Conservation (phyloP, 2,888 invertebrate species). For the Hemistola chrysoprasaria region DNA sequence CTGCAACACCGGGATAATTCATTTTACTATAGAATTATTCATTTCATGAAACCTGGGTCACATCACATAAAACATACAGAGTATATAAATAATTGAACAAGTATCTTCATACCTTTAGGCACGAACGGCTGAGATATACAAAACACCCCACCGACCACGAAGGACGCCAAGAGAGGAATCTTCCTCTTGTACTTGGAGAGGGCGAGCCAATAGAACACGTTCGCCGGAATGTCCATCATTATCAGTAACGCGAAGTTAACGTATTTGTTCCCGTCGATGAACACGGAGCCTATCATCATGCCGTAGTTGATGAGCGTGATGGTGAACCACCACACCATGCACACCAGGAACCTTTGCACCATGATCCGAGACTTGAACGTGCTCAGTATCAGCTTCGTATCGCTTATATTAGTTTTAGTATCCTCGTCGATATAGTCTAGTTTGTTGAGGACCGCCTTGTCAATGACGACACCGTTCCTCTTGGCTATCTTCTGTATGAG, state of each 20-base stretch:
- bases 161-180: conserved; percentile 57
- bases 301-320: conserved; percentile 75
- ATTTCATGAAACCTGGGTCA: too few relatives aligned
- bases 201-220: conserved; percentile 69
- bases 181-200: conserved; percentile 65
- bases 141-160: conserved; percentile 64
- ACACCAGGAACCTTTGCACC: conserved; percentile 68
- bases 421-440: conserved; percentile 59
- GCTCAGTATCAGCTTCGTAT: conserved; percentile 56
- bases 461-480: conserved; percentile 55
- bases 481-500: conserved; percentile 66
- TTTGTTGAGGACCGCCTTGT: conserved; percentile 48
- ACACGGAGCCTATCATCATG: conserved; percentile 75
- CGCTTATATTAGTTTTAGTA: conserved; percentile 42
- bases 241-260: conserved; percentile 69
- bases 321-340: conserved; percentile 75
- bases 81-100: background rate
- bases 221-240: conserved; percentile 73
- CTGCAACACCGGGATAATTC: conserved; percentile 37
- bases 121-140: conserved; percentile 69
- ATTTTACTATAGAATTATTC: too few relatives aligned
- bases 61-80: too few relatives aligned
- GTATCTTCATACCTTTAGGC: conserved; percentile 51
- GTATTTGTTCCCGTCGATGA: conserved; percentile 72
- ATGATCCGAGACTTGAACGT: conserved; percentile 68